Evolutionary conservation across 2,797 vertebrate genomes (phyloP), one percentile per base, ranked within the genome.

Genomic region (Margarornis squamiger): DNA sequence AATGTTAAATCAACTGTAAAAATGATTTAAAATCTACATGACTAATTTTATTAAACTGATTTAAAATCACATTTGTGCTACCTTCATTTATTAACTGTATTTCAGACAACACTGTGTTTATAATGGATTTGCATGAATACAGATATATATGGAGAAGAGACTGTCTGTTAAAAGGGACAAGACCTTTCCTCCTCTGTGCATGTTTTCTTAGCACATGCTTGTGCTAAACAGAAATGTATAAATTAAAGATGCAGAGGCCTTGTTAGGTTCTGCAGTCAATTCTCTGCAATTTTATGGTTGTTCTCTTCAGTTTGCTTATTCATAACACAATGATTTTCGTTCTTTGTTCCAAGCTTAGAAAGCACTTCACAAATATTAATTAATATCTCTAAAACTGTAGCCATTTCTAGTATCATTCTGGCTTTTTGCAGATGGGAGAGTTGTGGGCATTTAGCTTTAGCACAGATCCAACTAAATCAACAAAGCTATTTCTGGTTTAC

Each of bases 11-110:
- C 97, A 98, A 98, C 97, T 97, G 97, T 98, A 97, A 98, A 98
- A 98, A 92, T 97, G 97, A 98, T 97, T 98, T 98, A 97, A 98
- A 98, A 98, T 97, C 97, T 97, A 98, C 98, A 97, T 96, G 97
- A 97, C 97, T 97, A 98, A 98, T 98, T 98, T 97, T 97, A 98
- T 98, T 98, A 98, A 97, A 97, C 96, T 97, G 97, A 98, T 98
- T 98, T 98, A 97, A 98, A 98, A 97, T 97, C 97, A 93, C 89
- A 97, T 98, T 98, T 97, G 67, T 92, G 88, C 97, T 96, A 97
- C 97, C 96, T 98, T 98, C 98, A 96, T 97, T 98, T 98, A 98
- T 97, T 98, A 98, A 96, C 97, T 49, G 65, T 84, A 85, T 97
- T 97, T 98, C 96, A 97, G 95, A 96, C 96, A 98, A 96, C 94